Conservation (phyloP, 30 jellyfish, hydroid and myxozoan genomes). For the Aurelia sp. region DNA sequence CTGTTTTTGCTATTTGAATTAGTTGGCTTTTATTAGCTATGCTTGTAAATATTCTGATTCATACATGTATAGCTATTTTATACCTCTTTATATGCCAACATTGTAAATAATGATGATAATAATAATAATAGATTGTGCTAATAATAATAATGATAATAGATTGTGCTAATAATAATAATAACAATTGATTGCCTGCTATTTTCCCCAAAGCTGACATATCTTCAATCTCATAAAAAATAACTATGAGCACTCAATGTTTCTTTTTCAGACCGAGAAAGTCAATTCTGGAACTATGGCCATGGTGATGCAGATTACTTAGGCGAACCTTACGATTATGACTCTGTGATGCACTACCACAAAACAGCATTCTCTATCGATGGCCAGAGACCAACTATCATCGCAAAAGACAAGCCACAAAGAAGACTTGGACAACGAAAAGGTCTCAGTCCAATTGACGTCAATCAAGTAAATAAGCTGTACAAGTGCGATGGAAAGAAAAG, state of each 20-base stretch:
- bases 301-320: constrained; percentile 45
- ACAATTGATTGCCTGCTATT: too few species aligned
- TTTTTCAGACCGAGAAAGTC: constrained; percentile 3
- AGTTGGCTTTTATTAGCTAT: too few species aligned
- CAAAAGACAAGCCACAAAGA: neutral
- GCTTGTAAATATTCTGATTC: too few species aligned
- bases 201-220: too few species aligned
- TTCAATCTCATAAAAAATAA: too few species aligned
- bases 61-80: too few species aligned
- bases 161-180: too few species aligned
- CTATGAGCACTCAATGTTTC: neutral
- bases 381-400: neutral
- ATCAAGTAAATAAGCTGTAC: neutral
- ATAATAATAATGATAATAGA: too few species aligned
- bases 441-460: neutral
- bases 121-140: too few species aligned
- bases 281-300: constrained; percentile 32
- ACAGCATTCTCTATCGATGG: constrained; percentile 19
- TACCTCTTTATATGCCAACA: too few species aligned
- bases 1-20: too few species aligned
- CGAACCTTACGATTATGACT: constrained; percentile 35
- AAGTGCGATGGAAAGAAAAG: constrained; percentile 1
- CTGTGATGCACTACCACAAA: constrained; percentile 45
- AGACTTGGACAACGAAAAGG: constrained; percentile 19
- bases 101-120: too few species aligned